Evolutionary conservation across 1,140 invertebrate species (phyloP).

Genomic region (Cataglyphis hispanica): DNA sequence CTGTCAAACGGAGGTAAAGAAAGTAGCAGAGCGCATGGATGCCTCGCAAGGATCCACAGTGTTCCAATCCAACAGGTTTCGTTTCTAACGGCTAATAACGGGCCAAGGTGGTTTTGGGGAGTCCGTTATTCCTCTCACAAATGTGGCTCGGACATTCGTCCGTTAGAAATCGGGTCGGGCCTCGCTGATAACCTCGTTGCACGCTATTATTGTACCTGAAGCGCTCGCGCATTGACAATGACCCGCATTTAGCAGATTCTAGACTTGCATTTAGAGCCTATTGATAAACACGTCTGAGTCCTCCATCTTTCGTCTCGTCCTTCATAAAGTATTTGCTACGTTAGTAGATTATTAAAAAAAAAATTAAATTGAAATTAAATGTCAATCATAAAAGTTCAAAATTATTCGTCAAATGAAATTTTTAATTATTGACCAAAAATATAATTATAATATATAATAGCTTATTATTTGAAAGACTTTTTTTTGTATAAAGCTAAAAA

Average conservation of each 20-base stretch:
- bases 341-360: neutral
- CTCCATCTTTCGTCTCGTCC: neutral
- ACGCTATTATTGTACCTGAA: constrained; percentile 2
- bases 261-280: neutral
- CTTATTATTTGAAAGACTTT: neutral
- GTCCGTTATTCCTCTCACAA: constrained; percentile 80
- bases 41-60: neutral
- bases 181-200: constrained; percentile 55
- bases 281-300: neutral
- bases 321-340: neutral
- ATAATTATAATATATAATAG: neutral
- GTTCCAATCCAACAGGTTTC: constrained; percentile 78
- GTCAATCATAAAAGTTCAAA: neutral
- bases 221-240: constrained; percentile 20
- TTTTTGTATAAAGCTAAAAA: neutral
- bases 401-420: neutral
- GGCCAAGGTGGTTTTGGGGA: constrained; percentile 78
- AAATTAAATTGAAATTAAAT: neutral
- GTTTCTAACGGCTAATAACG: constrained; percentile 83
- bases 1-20: neutral
- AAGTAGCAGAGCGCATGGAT: neutral
- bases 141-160: constrained; percentile 55
- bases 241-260: neutral
- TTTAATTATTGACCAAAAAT: neutral
- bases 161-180: constrained; percentile 80